These are phyloP conservation scores for Heterotis niloticus DNA, from an alignment of 2,113 vertebrate genomes.

Conservation along the genomic window DNA sequence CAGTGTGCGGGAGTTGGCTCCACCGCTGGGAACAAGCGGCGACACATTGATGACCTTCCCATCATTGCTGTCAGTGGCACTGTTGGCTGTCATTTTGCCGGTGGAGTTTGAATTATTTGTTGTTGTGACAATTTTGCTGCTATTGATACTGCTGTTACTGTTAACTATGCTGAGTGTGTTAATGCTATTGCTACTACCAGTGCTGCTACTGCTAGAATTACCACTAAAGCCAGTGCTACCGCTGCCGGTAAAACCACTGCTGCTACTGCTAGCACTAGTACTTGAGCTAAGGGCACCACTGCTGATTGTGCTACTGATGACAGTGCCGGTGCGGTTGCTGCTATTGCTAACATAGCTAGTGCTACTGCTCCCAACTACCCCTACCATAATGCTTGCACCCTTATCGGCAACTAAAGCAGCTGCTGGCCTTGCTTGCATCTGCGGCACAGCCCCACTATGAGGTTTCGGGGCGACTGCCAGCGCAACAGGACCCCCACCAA, in stretches of 20 bases:
- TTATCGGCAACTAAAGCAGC: conserved; percentile 54
- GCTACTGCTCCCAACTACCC: conserved; percentile 49
- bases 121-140: not conserved
- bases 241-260: conserved; percentile 42
- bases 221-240: conserved; percentile 45
- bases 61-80: conserved; percentile 50
- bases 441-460: conserved; percentile 55
- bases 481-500: conserved; percentile 72
- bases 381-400: conserved; percentile 47
- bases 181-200: conserved; percentile 31
- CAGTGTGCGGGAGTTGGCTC: conserved; percentile 57
- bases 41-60: conserved; percentile 20
- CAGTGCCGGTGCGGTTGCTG: conserved; percentile 59
- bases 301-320: conserved; percentile 59
- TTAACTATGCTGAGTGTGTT: conserved; percentile 24
- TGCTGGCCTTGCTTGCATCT: conserved; percentile 57
- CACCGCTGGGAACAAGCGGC: conserved; percentile 59
- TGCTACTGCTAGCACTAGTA: conserved; percentile 30
- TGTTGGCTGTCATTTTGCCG: conserved; percentile 50
- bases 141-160: conserved; percentile 30
- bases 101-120: conserved; percentile 14
- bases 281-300: conserved; percentile 53
- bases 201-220: conserved; percentile 41
- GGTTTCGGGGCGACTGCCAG: conserved; percentile 68
- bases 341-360: conserved; percentile 43